Percentiles rank a stretch among this genome's conserved stretches.
These are phyloP conservation scores for Procambarus clarkii DNA, from an alignment of 1,140 invertebrate genomes.

Conservation along the genomic window DNA sequence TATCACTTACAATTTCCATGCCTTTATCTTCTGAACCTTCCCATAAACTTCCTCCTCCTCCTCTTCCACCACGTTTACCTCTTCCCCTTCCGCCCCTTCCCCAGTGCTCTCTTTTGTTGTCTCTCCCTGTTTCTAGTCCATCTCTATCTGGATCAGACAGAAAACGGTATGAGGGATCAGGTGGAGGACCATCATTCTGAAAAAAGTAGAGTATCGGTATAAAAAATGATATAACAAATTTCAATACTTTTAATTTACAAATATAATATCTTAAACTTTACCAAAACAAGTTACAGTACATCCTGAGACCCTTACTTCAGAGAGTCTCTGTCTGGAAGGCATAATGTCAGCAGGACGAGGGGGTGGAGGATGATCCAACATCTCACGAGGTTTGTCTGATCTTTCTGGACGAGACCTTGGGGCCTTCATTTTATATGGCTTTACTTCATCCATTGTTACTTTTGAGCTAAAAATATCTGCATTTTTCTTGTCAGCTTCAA, in stretches of 20 bases:
- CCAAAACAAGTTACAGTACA: too few species aligned
- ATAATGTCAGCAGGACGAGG: slow-evolving; percentile 59
- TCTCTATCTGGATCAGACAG: slow-evolving; percentile 61
- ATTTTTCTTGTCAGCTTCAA: slow-evolving; percentile 59
- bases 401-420: slow-evolving; percentile 1
- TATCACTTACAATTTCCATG: background rate
- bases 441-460: slow-evolving; percentile 59
- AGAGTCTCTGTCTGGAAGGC: slow-evolving; percentile 49
- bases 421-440: slow-evolving; percentile 47
- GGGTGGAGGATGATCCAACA: background rate
- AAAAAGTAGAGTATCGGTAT: background rate
- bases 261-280: too few species aligned
- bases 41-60: slow-evolving; percentile 7
- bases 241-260: too few species aligned
- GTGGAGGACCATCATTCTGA: slow-evolving; percentile 60
- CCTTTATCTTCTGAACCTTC: slow-evolving; percentile 27
- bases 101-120: background rate
- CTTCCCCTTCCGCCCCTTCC: slow-evolving; percentile 44
- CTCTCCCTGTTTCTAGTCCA: slow-evolving; percentile 30
- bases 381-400: background rate
- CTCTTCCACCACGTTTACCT: slow-evolving; percentile 42
- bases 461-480: slow-evolving; percentile 54
- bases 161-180: slow-evolving; percentile 56
- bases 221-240: too few species aligned
- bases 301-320: slow-evolving; percentile 24